Evolutionary conservation across 2,888 invertebrate genomes (phyloP).

Genomic region (Zelleria hepariella): DNA sequence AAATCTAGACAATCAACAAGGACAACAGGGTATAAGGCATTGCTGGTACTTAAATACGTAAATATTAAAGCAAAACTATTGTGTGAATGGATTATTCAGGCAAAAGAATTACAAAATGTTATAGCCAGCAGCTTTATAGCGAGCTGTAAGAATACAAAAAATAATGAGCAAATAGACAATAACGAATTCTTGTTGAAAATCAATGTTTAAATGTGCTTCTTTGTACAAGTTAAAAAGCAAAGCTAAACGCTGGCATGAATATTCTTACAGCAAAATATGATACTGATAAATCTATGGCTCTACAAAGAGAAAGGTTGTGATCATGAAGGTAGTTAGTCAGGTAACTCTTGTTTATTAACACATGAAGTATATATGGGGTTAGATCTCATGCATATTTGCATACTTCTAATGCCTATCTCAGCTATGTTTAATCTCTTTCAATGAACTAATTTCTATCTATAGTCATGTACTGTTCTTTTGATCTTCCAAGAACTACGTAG

Average conservation of each 20-base stretch:
- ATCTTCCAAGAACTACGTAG: constrained; percentile 34
- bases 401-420: constrained; percentile 48
- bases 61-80: constrained; percentile 3
- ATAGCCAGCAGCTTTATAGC: constrained; percentile 38
- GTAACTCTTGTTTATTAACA: constrained; percentile 71
- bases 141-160: constrained; percentile 17
- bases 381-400: constrained; percentile 56
- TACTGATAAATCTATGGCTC: background rate
- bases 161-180: background rate
- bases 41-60: background rate
- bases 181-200: background rate
- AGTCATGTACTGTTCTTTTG: constrained; percentile 70
- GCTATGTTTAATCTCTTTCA: constrained; percentile 29
- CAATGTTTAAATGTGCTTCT: too few relatives aligned
- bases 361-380: constrained; percentile 63
- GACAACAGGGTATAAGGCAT: constrained; percentile 33
- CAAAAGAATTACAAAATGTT: constrained; percentile 22
- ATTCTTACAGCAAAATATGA: background rate
- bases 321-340: constrained; percentile 46
- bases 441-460: constrained; percentile 38
- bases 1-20: constrained; percentile 47
- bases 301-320: background rate
- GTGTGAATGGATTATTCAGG: constrained; percentile 9
- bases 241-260: background rate
- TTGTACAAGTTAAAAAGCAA: too few relatives aligned